Evolutionary conservation across 2,113 vertebrate genomes (phyloP), one percentile per base, ranked within the genome.

Genomic region (Porphyrio hochstetteri): DNA sequence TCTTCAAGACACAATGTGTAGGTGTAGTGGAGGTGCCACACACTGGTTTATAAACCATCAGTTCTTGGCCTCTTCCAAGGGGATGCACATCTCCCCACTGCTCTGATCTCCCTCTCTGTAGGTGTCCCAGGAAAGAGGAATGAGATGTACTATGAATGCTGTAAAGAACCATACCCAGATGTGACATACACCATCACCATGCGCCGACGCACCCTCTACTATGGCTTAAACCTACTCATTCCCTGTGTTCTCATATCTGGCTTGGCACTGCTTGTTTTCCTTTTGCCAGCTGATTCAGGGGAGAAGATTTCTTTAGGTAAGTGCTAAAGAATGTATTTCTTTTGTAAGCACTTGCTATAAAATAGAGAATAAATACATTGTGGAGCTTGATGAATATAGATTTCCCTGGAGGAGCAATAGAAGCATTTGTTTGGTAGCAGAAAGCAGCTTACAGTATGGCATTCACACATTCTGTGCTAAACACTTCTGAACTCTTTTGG

Each of bases 111-210:
- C 15, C 28, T 53, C 12, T 81, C 50, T 57, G 33, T 86, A 99
- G 99, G 97, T 92, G 98, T 99, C 14, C 98, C 99, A 28, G 98
- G 98, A 10, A 99, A 99, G 93, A 98, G 98, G 35, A 99, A 99
- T 38, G 99, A 99, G 97, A 84, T 98, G 72, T 99, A 99, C 74
- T 99, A 99, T 29, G 99, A 99, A 29, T 99, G 99, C 96, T 99
- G 99, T 87, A 98, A 99, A 94, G 99, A 99, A 82, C 99, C 99
- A 2, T 99, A 99, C 78, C 98, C 99, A 10, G 99, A 99, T 9
- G 99, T 99, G 88, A 99, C 98, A 0, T 99, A 99, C 94, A 99
- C 99, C 0, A 98, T 99, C 91, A 99, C 98, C 57, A 99, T 99
- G 98, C 98, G 98, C 14, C 97, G 98, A 48, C 97, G 98, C 64